Evolutionary conservation across 1,140 invertebrate genomes (phyloP).

Genomic region (Dreissena rostriformis): DNA sequence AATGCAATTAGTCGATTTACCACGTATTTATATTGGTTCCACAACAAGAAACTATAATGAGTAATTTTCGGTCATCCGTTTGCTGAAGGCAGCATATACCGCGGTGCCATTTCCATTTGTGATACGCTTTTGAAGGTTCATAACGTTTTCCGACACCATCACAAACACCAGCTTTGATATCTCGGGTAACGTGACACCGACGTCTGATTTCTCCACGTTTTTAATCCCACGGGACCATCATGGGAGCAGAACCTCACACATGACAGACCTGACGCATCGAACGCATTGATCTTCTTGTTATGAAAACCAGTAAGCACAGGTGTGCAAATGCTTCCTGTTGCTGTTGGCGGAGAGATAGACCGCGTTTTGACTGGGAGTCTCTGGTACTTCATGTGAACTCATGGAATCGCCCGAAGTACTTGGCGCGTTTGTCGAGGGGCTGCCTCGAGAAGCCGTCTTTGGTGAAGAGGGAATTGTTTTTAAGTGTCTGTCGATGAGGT

Average conservation of each 20-base stretch:
- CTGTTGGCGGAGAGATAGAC: conserved; percentile 31
- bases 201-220: conserved; percentile 61
- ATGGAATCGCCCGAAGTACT: conserved; percentile 64
- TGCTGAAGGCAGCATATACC: conserved; percentile 62
- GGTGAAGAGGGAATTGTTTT: conserved; percentile 19
- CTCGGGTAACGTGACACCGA: conserved; percentile 66
- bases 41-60: conserved; percentile 65
- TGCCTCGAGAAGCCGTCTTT: conserved; percentile 40
- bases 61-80: conserved; percentile 50
- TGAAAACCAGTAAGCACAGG: conserved; percentile 68
- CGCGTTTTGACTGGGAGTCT: conserved; percentile 17
- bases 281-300: conserved; percentile 68
- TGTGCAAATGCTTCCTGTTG: conserved; percentile 55
- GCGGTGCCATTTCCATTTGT: conserved; percentile 65
- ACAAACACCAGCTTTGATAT: conserved; percentile 65
- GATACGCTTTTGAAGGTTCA: conserved; percentile 62
- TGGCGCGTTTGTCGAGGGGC: conserved; percentile 51
- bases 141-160: conserved; percentile 55
- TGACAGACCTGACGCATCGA: conserved; percentile 61
- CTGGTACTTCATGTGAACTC: conserved; percentile 60
- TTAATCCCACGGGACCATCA: conserved; percentile 68
- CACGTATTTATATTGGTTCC: conserved; percentile 63
- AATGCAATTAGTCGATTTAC: too few relatives aligned
- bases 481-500: conserved; percentile 10
- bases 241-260: conserved; percentile 61